These are phyloP conservation scores for Prenolepis imparis DNA, from an alignment of 2,888 invertebrate genomes.

Conservation along the genomic window DNA sequence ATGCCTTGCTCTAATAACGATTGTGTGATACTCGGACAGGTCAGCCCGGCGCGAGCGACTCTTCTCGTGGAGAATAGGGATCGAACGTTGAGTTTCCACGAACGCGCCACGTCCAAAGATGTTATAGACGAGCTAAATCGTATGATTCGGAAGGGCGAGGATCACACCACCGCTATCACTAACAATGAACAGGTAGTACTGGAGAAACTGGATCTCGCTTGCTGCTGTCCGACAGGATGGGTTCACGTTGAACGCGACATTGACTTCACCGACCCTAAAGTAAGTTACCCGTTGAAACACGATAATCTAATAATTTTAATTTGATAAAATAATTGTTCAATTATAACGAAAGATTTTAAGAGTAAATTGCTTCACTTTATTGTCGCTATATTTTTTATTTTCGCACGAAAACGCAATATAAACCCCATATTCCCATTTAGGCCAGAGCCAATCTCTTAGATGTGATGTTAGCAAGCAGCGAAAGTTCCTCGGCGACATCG, in stretches of 20 bases:
- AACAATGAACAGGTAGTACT: conserved; percentile 73
- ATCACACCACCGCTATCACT: conserved; percentile 82
- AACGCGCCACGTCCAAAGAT: conserved; percentile 92
- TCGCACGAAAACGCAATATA: neutral
- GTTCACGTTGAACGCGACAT: conserved; percentile 93
- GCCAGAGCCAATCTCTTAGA: conserved; percentile 92
- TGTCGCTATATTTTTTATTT: neutral
- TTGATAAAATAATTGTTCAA: neutral
- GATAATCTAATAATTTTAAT: no score
- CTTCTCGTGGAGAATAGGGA: conserved; percentile 83
- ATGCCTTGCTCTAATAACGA: neutral
- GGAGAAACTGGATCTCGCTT: conserved; percentile 88
- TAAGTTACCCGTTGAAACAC: conserved; percentile 78
- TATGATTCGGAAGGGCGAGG: conserved; percentile 88
- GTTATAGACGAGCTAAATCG: conserved; percentile 92
- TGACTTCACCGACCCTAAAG: conserved; percentile 93
- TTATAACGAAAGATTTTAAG: neutral
- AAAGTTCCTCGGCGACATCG: conserved; percentile 89
- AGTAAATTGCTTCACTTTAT: neutral
- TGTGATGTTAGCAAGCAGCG: conserved; percentile 92
- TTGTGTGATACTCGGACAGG: conserved; percentile 67
- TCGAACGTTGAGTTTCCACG: conserved; percentile 90
- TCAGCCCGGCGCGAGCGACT: conserved; percentile 82
- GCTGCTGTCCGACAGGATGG: conserved; percentile 92
- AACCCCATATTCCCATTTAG: conserved; percentile 85